These are phyloP conservation scores for Piscicola geometra DNA, from an alignment of 2,888 invertebrate genomes.

Conservation along the genomic window DNA sequence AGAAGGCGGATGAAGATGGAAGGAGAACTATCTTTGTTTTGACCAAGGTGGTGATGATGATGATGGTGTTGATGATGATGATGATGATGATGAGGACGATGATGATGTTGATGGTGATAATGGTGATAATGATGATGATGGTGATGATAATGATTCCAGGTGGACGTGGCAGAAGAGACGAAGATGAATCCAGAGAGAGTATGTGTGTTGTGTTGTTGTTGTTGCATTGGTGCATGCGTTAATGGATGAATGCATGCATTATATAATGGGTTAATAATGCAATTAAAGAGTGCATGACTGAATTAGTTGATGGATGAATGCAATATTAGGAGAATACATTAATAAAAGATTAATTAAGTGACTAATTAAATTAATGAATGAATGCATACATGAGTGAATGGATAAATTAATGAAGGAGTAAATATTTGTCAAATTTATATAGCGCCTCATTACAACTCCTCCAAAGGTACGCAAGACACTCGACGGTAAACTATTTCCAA, in stretches of 20 bases:
- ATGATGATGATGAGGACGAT: slow-evolving; percentile 14
- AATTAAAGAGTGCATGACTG: too few species aligned
- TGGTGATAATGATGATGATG: background rate
- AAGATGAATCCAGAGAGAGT: background rate
- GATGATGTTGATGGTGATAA: background rate
- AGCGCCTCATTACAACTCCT: background rate
- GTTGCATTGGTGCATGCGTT: background rate
- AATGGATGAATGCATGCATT: too few species aligned
- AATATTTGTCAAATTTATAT: background rate
- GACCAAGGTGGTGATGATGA: slow-evolving; percentile 68
- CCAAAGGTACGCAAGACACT: slow-evolving; percentile 83
- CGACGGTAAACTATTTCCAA: slow-evolving; percentile 93
- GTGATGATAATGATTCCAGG: slow-evolving; percentile 5
- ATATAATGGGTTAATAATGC: too few species aligned
- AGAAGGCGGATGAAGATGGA: slow-evolving; percentile 89
- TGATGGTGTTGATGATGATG: too few species aligned
- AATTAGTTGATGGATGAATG: background rate
- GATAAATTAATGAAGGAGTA: too few species aligned
- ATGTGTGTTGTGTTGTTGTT: background rate
- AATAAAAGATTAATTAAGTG: background rate
- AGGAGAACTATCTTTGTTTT: slow-evolving; percentile 95
- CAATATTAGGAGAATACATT: background rate
- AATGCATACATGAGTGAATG: background rate
- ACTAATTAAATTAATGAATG: slow-evolving; percentile 3
- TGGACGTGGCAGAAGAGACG: background rate